Evolutionary conservation across 2,797 vertebrate genomes (phyloP).

Genomic region (Coranthus polyacanthus): DNA sequence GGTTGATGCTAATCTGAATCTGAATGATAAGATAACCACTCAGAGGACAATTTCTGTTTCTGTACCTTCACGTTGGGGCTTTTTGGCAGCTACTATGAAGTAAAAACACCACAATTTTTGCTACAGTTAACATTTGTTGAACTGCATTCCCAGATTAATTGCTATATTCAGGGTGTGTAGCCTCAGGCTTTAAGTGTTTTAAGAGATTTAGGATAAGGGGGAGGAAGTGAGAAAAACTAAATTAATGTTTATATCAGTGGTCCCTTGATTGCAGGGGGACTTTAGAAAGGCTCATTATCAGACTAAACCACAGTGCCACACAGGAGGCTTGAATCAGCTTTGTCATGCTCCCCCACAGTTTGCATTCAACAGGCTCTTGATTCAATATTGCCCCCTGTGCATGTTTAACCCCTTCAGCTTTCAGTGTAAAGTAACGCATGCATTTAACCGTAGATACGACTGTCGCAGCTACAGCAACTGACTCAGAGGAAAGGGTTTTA

Average conservation of each 20-base stretch:
- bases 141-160: constrained; percentile 52
- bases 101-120: constrained; percentile 33
- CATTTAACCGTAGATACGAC: constrained; percentile 48
- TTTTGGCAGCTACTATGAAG: constrained; percentile 22
- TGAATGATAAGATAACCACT: constrained; percentile 53
- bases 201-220: constrained; percentile 58
- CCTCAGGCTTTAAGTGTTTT: constrained; percentile 58
- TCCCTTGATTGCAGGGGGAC: constrained; percentile 69
- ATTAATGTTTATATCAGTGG: constrained; percentile 72
- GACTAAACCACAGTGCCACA: constrained; percentile 72
- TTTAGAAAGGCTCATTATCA: constrained; percentile 69
- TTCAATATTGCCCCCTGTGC: constrained; percentile 36
- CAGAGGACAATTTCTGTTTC: constrained; percentile 17
- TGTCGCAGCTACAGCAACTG: constrained; percentile 33
- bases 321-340: constrained; percentile 62
- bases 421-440: constrained; percentile 49
- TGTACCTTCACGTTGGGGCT: constrained; percentile 23
- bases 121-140: constrained; percentile 45
- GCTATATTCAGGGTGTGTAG: constrained; percentile 37
- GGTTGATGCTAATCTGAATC: constrained; percentile 59
- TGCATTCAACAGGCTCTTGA: constrained; percentile 43
- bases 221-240: constrained; percentile 69
- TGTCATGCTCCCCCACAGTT: constrained; percentile 32
- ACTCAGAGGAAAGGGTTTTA: constrained; percentile 47
- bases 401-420: constrained; percentile 40